phyloP scores from a whole-genome alignment of 2,113 vertebrate species.

The Rattus rattus region DNA sequence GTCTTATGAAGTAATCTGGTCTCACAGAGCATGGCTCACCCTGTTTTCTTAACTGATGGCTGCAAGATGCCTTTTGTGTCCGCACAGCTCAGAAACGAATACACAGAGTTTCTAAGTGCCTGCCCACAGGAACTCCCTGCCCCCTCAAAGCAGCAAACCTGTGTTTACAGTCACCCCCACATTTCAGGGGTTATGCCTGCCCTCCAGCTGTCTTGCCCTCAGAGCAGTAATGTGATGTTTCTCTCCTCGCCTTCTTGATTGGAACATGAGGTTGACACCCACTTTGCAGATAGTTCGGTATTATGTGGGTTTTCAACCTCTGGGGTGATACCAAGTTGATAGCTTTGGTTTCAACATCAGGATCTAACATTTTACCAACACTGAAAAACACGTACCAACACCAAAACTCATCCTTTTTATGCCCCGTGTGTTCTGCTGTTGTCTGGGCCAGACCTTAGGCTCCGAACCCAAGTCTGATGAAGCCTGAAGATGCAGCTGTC shows the following conservation, averaged over 20 bases:
- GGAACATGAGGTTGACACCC: neutral
- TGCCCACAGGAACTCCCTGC: neutral
- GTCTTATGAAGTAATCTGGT: constrained; percentile 30
- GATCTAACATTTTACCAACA: constrained; percentile 15
- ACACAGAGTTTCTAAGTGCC: constrained; percentile 10
- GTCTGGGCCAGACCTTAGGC: neutral
- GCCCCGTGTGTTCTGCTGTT: neutral
- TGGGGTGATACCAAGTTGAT: constrained; percentile 4
- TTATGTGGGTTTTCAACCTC: neutral
- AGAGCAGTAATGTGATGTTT: neutral
- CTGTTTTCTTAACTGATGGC: neutral
- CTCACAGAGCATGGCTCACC: neutral
- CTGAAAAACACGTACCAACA: neutral
- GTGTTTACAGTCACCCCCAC: neutral
- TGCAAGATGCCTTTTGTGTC: neutral
- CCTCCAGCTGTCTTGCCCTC: neutral
- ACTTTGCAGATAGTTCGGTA: neutral
- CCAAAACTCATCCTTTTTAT: neutral
- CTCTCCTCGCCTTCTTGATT: constrained; percentile 50
- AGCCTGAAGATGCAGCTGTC: constrained; percentile 23
- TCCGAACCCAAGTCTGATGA: neutral
- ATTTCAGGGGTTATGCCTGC: neutral
- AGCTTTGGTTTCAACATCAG: constrained; percentile 11
- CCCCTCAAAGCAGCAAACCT: neutral
- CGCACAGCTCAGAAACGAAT: constrained; percentile 16